A percentile compares a stretch with the other conserved stretches of the same genome.
These are phyloP conservation scores for Peromyscus melanophrys DNA, from an alignment of 2,797 vertebrate species.

Conservation along the genomic window DNA sequence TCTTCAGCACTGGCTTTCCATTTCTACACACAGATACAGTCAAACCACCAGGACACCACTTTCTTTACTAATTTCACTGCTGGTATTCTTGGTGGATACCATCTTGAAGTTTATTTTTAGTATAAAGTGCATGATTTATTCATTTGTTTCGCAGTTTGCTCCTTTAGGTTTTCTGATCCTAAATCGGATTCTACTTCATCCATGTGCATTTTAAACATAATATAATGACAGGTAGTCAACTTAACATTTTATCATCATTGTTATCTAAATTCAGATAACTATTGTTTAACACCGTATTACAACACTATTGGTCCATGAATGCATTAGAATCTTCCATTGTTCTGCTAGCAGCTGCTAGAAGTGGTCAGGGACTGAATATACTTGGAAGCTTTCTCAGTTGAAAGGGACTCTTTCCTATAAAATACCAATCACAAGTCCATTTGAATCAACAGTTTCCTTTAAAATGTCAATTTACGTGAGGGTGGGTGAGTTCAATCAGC, in stretches of 20 bases:
- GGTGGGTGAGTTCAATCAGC: constrained; percentile 50
- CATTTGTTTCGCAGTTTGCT: constrained; percentile 10
- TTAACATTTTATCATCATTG: constrained; percentile 12
- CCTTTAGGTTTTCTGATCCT: constrained; percentile 36
- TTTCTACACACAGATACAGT: constrained; percentile 32
- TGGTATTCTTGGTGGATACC: background rate
- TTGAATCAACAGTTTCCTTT: constrained; percentile 64
- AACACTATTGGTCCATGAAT: background rate
- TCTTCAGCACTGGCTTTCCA: background rate
- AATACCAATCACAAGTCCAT: constrained; percentile 68
- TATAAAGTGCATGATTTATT: background rate
- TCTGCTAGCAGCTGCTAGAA: background rate
- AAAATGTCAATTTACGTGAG: constrained; percentile 39
- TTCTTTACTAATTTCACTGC: background rate
- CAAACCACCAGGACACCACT: background rate
- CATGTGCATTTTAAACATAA: background rate
- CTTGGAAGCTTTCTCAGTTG: constrained; percentile 13
- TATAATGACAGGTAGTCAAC: constrained; percentile 1
- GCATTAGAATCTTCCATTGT: constrained; percentile 26
- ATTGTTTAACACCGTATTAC: constrained; percentile 30
- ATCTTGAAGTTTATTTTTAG: constrained; percentile 11
- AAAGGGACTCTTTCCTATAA: constrained; percentile 49
- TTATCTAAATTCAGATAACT: constrained; percentile 44
- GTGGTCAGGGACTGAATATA: background rate
- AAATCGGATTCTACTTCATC: background rate